Percentiles rank a stretch among this genome's conserved stretches.
Conservation (phyloP, 2,888 invertebrate species). For the Clivina fossor region DNA sequence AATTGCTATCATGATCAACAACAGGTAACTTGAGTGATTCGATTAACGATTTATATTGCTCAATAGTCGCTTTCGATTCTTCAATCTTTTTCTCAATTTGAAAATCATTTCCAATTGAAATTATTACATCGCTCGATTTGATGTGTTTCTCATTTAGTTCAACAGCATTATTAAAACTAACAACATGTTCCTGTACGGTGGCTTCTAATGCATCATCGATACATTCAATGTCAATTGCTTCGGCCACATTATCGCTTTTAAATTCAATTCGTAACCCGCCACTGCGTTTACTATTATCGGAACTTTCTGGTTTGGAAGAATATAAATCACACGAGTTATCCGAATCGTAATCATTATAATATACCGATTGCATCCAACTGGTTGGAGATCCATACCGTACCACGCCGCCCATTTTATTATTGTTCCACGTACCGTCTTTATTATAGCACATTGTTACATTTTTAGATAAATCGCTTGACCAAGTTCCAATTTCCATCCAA, state of each 20-base stretch:
- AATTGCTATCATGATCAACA: conserved; percentile 41
- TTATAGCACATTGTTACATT: conserved; percentile 64
- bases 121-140: conserved; percentile 48
- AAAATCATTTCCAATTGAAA: conserved; percentile 44
- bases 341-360: conserved; percentile 53
- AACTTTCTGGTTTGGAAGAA: conserved; percentile 53
- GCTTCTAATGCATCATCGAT: conserved; percentile 55
- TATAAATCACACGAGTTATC: conserved; percentile 57
- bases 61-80: conserved; percentile 36
- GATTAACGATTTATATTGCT: conserved; percentile 41
- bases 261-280: conserved; percentile 77
- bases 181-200: conserved; percentile 51
- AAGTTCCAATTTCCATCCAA: conserved; percentile 84
- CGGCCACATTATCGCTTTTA: conserved; percentile 81
- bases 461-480: conserved; percentile 79
- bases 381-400: conserved; percentile 61
- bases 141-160: conserved; percentile 49
- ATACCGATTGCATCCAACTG: conserved; percentile 52
- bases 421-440: conserved; percentile 52
- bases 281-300: conserved; percentile 54
- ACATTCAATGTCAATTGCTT: conserved; percentile 69
- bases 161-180: conserved; percentile 49
- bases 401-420: conserved; percentile 49
- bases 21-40: conserved; percentile 27
- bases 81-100: conserved; percentile 38